A percentile compares a stretch with the other conserved stretches of the same genome.
Evolutionary conservation across 2,888 invertebrate genomes (phyloP).

Genomic region (Pollenia angustigena): DNA sequence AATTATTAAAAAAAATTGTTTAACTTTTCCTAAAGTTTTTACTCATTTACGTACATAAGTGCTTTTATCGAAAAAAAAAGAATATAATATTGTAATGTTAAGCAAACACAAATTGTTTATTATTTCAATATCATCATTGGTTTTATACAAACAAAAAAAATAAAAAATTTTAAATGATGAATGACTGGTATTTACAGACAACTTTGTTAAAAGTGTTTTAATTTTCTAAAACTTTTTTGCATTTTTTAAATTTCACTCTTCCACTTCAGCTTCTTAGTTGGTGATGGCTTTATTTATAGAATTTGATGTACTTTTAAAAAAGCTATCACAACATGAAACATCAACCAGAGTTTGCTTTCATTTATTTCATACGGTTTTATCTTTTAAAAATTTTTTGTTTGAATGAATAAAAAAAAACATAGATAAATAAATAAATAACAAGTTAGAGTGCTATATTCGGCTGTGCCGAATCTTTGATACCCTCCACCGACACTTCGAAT

Average conservation of each 20-base stretch:
- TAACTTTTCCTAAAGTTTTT: too few species aligned
- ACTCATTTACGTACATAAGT: too few species aligned
- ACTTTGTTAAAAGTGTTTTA: conserved; percentile 48
- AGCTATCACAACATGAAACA: conserved; percentile 64
- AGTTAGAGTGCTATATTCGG: too few species aligned
- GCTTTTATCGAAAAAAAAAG: too few species aligned
- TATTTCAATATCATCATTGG: conserved; percentile 22
- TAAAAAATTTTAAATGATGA: neutral
- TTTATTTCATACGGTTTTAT: conserved; percentile 23
- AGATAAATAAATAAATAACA: too few species aligned
- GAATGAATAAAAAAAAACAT: conserved; percentile 72
- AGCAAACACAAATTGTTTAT: neutral
- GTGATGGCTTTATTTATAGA: conserved; percentile 49
- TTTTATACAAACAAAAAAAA: neutral
- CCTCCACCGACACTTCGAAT: too few species aligned
- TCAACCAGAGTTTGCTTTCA: conserved; percentile 35
- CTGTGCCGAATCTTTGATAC: too few species aligned
- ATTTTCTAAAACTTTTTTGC: conserved; percentile 8
- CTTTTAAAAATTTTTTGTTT: conserved; percentile 13
- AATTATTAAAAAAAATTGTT: too few species aligned
- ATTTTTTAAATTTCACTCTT: neutral
- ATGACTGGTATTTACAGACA: conserved; percentile 40
- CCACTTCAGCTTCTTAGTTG: neutral
- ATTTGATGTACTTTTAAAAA: conserved; percentile 26
- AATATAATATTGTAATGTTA: too few species aligned